A percentile compares a stretch with the other conserved stretches of the same genome.
phyloP scores from a whole-genome alignment of 2,797 vertebrate species.

The Bovichtus diacanthus region DNA sequence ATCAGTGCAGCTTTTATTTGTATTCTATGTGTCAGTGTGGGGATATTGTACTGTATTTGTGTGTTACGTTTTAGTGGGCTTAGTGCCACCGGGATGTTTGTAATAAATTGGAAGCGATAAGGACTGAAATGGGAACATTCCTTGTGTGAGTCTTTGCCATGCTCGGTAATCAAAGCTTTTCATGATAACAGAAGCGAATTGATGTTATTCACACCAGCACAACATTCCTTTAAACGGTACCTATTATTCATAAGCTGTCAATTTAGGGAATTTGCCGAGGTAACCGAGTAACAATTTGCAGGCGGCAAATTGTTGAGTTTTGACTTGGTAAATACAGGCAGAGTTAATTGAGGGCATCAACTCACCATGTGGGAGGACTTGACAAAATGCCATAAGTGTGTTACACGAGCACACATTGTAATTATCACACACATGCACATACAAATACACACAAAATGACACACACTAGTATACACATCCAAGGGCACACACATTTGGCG shows the following conservation, averaged over 20 bases:
- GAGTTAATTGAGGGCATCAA: conserved; percentile 83
- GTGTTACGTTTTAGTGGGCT: conserved; percentile 31
- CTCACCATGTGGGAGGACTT: conserved; percentile 82
- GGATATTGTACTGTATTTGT: background rate
- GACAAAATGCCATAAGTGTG: conserved; percentile 80
- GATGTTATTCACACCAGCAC: conserved; percentile 76
- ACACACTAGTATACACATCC: conserved; percentile 13
- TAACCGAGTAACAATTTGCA: conserved; percentile 78
- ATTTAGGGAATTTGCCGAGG: conserved; percentile 80
- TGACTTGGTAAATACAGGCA: conserved; percentile 79
- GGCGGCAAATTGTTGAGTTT: conserved; percentile 76
- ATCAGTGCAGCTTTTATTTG: conserved; percentile 31
- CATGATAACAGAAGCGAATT: conserved; percentile 75
- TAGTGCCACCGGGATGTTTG: conserved; percentile 40
- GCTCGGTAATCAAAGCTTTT: conserved; percentile 78
- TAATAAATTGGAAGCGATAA: conserved; percentile 64
- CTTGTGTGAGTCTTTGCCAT: conserved; percentile 62
- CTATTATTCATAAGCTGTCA: conserved; percentile 87
- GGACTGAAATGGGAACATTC: conserved; percentile 61
- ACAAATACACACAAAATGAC: conserved; percentile 41
- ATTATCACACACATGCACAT: conserved; percentile 68
- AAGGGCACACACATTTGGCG: conserved; percentile 38
- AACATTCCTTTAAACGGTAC: conserved; percentile 77
- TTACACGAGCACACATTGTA: conserved; percentile 72
- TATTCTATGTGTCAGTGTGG: conserved; percentile 11